These are phyloP conservation scores for Heliothis subflexa DNA, from an alignment of 1,140 invertebrate genomes.

Conservation along the genomic window DNA sequence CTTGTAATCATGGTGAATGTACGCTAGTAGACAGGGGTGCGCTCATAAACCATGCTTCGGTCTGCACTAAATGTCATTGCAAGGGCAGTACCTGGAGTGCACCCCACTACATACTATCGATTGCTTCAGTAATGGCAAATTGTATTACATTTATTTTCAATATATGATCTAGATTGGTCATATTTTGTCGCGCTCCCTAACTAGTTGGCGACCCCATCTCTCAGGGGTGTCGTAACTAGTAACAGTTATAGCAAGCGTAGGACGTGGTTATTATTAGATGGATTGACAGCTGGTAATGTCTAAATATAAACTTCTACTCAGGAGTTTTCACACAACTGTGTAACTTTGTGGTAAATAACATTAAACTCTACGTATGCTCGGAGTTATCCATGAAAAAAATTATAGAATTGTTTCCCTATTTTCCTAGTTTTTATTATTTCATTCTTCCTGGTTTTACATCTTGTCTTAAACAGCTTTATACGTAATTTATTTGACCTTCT, in stretches of 20 bases:
- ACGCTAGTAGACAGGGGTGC: constrained; percentile 7
- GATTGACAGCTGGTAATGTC: not conserved
- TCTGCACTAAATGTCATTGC: constrained; percentile 79
- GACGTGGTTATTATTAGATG: constrained; percentile 18
- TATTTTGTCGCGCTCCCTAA: constrained; percentile 20
- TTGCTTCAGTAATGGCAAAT: constrained; percentile 34
- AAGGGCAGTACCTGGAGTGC: constrained; percentile 58
- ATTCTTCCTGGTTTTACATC: too few relatives aligned
- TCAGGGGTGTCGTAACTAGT: constrained; percentile 1
- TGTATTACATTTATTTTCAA: constrained; percentile 32
- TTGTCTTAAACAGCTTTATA: too few relatives aligned
- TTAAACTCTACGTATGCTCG: too few relatives aligned
- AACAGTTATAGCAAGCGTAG: not conserved
- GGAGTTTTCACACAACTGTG: not conserved
- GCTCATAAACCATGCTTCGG: constrained; percentile 77
- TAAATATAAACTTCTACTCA: not conserved
- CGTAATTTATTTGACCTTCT: too few relatives aligned
- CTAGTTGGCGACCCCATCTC: constrained; percentile 20
- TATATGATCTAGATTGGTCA: constrained; percentile 29
- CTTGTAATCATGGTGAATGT: constrained; percentile 46
- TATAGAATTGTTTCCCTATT: too few relatives aligned
- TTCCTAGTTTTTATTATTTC: too few relatives aligned
- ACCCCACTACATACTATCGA: constrained; percentile 22
- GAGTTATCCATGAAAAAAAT: too few relatives aligned
- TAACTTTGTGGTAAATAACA: not conserved